These are phyloP conservation scores for Tolmerus cingulatus DNA, from an alignment of 2,888 invertebrate genomes.

Conservation along the genomic window DNA sequence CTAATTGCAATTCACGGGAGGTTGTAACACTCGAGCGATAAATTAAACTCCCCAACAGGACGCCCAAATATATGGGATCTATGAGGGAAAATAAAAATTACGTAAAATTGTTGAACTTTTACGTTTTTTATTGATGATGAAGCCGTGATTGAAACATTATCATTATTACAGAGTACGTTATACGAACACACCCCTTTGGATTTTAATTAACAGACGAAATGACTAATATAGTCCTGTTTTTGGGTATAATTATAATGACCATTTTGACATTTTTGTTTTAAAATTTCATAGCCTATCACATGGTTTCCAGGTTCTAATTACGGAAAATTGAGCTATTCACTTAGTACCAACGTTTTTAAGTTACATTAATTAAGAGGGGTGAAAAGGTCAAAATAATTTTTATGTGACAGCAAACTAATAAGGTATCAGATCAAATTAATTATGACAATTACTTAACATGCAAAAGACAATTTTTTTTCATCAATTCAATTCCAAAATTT, in stretches of 20 bases:
- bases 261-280: not conserved
- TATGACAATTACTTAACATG: not conserved
- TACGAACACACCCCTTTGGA: not conserved
- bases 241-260: too few species aligned
- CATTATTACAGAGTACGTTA: not conserved
- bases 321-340: not conserved
- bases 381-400: not conserved
- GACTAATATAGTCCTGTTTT: not conserved
- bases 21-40: conserved; percentile 20
- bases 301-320: not conserved
- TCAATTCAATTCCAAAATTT: too few species aligned
- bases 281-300: not conserved
- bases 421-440: not conserved
- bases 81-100: not conserved
- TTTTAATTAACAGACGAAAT: not conserved
- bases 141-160: not conserved
- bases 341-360: not conserved
- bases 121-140: not conserved
- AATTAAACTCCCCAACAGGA: not conserved
- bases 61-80: not conserved
- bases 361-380: not conserved
- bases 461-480: not conserved
- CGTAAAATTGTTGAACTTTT: not conserved
- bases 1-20: conserved; percentile 30
- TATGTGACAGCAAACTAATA: not conserved